A percentile compares a stretch with the other conserved stretches of the same genome.
These are phyloP conservation scores for Crocuta crocuta DNA, from an alignment of 2,113 vertebrate species.

Conservation along the genomic window DNA sequence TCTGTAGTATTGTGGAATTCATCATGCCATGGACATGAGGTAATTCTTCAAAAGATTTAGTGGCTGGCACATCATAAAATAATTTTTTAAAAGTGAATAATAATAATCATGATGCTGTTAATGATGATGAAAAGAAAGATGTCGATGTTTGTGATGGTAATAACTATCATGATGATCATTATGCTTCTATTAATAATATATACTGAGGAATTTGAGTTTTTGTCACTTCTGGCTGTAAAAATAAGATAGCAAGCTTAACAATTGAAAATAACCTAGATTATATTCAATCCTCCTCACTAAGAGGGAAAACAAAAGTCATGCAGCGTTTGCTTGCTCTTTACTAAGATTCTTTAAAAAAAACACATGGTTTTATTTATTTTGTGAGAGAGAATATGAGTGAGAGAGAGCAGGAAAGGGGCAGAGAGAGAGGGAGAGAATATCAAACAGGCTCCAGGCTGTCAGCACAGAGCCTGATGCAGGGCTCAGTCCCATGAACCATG, in stretches of 20 bases:
- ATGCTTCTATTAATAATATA: neutral
- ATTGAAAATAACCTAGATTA: neutral
- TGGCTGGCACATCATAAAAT: neutral
- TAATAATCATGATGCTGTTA: neutral
- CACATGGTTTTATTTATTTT: too few relatives aligned
- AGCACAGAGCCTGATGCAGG: too few relatives aligned
- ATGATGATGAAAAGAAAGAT: neutral
- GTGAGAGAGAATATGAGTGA: too few relatives aligned
- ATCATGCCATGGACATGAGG: neutral
- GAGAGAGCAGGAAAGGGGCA: too few relatives aligned
- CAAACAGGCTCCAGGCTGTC: too few relatives aligned
- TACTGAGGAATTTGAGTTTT: neutral
- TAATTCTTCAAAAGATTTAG: neutral
- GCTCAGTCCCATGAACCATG: too few relatives aligned
- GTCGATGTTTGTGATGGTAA: neutral
- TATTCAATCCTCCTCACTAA: neutral
- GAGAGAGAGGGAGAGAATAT: too few relatives aligned
- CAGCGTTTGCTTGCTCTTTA: neutral
- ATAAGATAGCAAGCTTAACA: neutral
- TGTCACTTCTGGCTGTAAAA: neutral
- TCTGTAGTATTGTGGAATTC: neutral
- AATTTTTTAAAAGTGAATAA: neutral
- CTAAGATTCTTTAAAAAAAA: neutral
- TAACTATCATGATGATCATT: neutral
- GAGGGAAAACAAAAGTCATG: neutral